These are phyloP conservation scores for Aradophagus sp. DNA, from an alignment of 1,140 invertebrate genomes.

Conservation along the genomic window DNA sequence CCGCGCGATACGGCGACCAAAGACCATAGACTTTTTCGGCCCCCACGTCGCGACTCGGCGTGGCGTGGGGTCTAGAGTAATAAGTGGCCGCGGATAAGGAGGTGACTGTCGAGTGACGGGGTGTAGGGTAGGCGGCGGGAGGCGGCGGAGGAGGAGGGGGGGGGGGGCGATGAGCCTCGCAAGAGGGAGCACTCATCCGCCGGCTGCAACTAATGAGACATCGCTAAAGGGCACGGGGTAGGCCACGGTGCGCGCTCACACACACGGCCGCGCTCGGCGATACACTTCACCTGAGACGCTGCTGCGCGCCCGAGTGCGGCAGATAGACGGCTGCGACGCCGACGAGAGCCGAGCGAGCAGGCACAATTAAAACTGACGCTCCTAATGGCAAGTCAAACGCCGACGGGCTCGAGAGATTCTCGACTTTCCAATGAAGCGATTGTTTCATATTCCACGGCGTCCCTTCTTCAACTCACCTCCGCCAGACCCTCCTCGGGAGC, in stretches of 20 bases:
- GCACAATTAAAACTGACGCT: slow-evolving; percentile 76
- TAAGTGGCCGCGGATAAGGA: slow-evolving; percentile 66
- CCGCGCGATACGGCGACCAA: slow-evolving; percentile 25
- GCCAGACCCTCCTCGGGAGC: slow-evolving; percentile 49
- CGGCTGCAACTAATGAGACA: slow-evolving; percentile 76
- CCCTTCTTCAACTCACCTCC: slow-evolving; percentile 60
- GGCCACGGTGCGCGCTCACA: slow-evolving; percentile 58
- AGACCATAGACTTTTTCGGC: slow-evolving; percentile 56
- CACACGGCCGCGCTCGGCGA: slow-evolving; percentile 69
- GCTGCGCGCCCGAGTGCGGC: slow-evolving; percentile 61
- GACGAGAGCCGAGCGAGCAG: slow-evolving; percentile 59
- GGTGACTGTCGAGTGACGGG: slow-evolving; percentile 65
- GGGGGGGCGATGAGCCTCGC: slow-evolving; percentile 9
- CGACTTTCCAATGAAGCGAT: slow-evolving; percentile 76
- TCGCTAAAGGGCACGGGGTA: slow-evolving; percentile 73
- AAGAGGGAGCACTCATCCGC: slow-evolving; percentile 70
- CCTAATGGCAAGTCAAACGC: slow-evolving; percentile 76
- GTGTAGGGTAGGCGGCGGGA: slow-evolving; percentile 47
- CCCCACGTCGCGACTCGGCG: slow-evolving; percentile 36
- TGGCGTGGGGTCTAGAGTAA: slow-evolving; percentile 51
- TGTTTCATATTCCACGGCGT: slow-evolving; percentile 73
- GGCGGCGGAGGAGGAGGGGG: slow-evolving; percentile 1
- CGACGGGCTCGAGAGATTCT: slow-evolving; percentile 74
- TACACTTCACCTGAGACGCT: slow-evolving; percentile 74
- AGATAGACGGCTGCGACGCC: slow-evolving; percentile 64